phyloP scores from a whole-genome alignment of 2,797 vertebrate genomes.

The Zalophus californianus region DNA sequence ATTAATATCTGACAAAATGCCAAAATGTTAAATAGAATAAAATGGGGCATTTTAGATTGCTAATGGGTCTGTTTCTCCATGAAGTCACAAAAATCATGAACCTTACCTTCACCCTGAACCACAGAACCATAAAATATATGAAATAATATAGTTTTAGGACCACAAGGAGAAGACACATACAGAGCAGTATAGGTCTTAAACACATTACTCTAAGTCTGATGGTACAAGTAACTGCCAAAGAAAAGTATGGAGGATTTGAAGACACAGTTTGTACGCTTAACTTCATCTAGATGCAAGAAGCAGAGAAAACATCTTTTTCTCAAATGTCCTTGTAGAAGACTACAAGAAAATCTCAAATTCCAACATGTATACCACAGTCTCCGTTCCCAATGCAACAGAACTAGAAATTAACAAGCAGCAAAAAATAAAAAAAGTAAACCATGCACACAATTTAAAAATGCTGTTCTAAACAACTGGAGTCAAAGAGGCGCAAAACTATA shows the following conservation, averaged over 20 bases:
- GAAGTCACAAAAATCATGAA: neutral
- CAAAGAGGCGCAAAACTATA: neutral
- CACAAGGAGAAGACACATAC: neutral
- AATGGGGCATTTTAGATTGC: neutral
- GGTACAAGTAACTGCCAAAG: neutral
- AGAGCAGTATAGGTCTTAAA: neutral
- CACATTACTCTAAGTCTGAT: neutral
- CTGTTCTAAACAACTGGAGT: conserved; percentile 2
- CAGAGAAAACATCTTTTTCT: neutral
- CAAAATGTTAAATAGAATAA: neutral
- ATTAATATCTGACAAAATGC: neutral
- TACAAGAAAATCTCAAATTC: conserved; percentile 6
- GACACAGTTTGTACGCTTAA: neutral
- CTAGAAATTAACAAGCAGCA: neutral
- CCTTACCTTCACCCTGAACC: neutral
- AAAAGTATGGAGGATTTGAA: neutral
- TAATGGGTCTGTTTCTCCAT: neutral
- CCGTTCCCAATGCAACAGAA: neutral
- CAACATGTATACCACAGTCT: neutral
- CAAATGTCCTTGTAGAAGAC: neutral
- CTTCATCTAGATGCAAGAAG: neutral
- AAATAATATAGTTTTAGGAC: neutral
- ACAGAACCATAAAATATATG: neutral
- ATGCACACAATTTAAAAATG: neutral
- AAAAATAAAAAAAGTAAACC: neutral